Percentiles rank a stretch among this genome's conserved stretches.
Evolutionary conservation across 2,113 vertebrate species (phyloP).

Genomic region (Corythaixoides concolor): DNA sequence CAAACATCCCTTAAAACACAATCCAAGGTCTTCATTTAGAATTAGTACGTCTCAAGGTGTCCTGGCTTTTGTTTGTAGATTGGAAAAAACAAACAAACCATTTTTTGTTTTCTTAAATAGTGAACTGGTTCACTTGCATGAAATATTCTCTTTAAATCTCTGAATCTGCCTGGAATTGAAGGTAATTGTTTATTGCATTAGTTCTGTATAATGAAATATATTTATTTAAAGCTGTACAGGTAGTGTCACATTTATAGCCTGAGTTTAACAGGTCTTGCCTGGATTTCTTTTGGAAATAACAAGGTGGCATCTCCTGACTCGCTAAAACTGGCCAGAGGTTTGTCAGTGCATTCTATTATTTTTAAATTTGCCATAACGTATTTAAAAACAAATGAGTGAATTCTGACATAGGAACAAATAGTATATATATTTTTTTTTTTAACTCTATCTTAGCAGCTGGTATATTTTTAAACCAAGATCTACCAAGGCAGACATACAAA

Average conservation of each 20-base stretch:
- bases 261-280: background rate
- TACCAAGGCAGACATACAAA: background rate
- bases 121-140: background rate
- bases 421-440: too few relatives aligned
- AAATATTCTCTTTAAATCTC: background rate
- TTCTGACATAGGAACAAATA: background rate
- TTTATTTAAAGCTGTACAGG: background rate
- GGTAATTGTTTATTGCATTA: background rate
- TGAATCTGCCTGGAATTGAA: background rate
- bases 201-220: background rate
- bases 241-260: background rate
- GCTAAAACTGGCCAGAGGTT: background rate
- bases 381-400: background rate
- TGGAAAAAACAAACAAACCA: too few relatives aligned
- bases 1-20: background rate
- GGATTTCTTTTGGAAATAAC: background rate
- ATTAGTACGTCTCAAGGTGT: background rate
- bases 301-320: background rate
- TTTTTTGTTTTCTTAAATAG: background rate
- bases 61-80: background rate
- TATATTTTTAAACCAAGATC: background rate
- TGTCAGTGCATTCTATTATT: rapidly evolving
- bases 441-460: background rate
- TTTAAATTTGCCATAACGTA: background rate
- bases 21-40: background rate